These are phyloP conservation scores for Synchiropus splendidus DNA, from an alignment of 2,113 vertebrate genomes.

Conservation along the genomic window DNA sequence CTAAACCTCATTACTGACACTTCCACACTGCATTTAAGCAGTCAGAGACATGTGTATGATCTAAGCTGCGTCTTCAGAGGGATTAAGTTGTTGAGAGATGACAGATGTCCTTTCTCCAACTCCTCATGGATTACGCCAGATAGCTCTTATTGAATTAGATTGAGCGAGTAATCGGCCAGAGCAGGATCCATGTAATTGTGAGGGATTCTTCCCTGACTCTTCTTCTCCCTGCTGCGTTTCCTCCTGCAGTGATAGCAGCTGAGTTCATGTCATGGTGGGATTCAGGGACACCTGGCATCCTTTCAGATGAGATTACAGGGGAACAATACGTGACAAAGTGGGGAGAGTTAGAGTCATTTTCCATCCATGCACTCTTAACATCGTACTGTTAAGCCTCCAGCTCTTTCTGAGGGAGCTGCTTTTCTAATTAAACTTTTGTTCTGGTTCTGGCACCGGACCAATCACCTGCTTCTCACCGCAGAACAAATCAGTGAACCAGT, in stretches of 20 bases:
- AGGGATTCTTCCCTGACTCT: constrained; percentile 8
- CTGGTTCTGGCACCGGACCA: constrained; percentile 12
- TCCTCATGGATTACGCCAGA: constrained; percentile 27
- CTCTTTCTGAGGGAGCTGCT: too few relatives aligned
- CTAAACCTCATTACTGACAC: constrained; percentile 1
- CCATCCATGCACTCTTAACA: too few relatives aligned
- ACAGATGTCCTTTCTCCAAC: constrained; percentile 25
- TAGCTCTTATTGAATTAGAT: constrained; percentile 24
- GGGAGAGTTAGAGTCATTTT: constrained; percentile 10
- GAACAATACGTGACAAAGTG: constrained; percentile 16
- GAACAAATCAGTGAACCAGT: background rate
- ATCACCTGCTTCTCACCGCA: constrained; percentile 7
- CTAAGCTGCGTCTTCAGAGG: constrained; percentile 15
- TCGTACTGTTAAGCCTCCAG: too few relatives aligned
- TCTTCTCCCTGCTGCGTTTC: constrained; percentile 1
- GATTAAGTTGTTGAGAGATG: constrained; percentile 33
- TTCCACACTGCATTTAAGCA: too few relatives aligned
- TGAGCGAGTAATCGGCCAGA: constrained; percentile 6
- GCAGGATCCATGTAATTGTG: constrained; percentile 14
- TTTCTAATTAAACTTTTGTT: constrained; percentile 14
- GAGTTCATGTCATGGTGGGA: constrained; percentile 19
- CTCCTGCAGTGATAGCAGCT: constrained; percentile 7
- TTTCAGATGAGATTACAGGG: constrained; percentile 24
- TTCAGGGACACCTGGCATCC: constrained; percentile 25
- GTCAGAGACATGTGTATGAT: constrained; percentile 11